Percentiles rank a stretch among this genome's conserved stretches.
Evolutionary conservation across 2,888 invertebrate species (phyloP).

Genomic region (Drosophila prolongata): DNA sequence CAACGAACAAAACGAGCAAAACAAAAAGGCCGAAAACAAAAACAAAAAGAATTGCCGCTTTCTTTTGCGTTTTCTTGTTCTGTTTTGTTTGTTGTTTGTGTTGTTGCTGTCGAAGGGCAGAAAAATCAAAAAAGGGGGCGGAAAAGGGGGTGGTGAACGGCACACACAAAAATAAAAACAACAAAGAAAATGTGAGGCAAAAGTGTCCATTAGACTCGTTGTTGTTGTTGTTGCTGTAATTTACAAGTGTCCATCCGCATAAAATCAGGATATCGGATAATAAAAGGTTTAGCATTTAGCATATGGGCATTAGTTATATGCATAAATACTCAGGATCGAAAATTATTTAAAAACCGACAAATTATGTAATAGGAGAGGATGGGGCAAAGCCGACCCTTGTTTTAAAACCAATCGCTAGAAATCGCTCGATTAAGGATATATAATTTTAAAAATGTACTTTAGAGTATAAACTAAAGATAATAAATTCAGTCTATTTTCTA

Average conservation of each 20-base stretch:
- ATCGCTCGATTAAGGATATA: too few relatives aligned
- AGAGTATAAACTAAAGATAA: too few relatives aligned
- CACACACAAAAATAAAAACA: constrained; percentile 47
- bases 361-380: too few relatives aligned
- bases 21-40: constrained; percentile 66
- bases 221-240: constrained; percentile 12
- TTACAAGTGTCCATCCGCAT: constrained; percentile 4
- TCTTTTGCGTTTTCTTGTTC: constrained; percentile 18
- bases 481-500: too few relatives aligned
- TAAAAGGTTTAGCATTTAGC: background rate
- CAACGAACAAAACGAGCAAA: constrained; percentile 80
- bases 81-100: constrained; percentile 35
- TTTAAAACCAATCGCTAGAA: too few relatives aligned
- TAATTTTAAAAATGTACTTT: too few relatives aligned
- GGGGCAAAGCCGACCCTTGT: too few relatives aligned
- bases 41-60: constrained; percentile 31
- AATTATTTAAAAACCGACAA: background rate
- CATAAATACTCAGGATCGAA: too few relatives aligned
- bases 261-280: background rate
- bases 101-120: constrained; percentile 31
- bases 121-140: background rate
- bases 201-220: constrained; percentile 67
- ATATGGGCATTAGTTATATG: background rate
- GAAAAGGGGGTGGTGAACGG: background rate
- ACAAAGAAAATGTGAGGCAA: constrained; percentile 44